phyloP scores from a whole-genome alignment of 2,888 invertebrate species.

The Amblyjoppa proteus region DNA sequence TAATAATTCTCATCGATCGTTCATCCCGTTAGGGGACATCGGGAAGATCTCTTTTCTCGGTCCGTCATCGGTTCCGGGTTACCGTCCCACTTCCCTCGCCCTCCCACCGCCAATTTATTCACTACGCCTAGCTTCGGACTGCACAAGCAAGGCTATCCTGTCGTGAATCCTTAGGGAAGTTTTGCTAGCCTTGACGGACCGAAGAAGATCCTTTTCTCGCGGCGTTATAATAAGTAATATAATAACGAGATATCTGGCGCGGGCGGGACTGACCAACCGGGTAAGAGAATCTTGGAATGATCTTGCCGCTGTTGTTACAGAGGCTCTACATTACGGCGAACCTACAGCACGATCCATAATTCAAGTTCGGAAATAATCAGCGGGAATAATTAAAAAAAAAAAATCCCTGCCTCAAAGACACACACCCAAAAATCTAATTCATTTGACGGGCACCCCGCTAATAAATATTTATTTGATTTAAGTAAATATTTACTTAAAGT shows the following conservation, averaged over 20 bases:
- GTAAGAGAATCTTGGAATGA: conserved; percentile 31
- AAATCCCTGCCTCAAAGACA: no score
- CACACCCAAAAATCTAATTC: no score
- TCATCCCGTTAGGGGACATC: neutral
- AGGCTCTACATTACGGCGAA: conserved; percentile 4
- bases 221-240: conserved; percentile 71
- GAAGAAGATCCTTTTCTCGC: conserved; percentile 32
- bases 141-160: neutral
- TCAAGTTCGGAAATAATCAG: neutral
- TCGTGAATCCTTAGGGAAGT: conserved; percentile 17
- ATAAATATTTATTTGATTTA: no score
- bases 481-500: no score
- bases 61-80: conserved; percentile 20
- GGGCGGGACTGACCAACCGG: conserved; percentile 10
- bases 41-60: neutral
- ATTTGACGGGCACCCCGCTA: no score
- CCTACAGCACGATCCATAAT: neutral
- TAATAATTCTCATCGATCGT: conserved; percentile 14
- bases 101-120: conserved; percentile 32
- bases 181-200: neutral
- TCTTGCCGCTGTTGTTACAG: conserved; percentile 32
- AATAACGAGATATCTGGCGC: conserved; percentile 42
- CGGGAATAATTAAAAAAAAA: no score
- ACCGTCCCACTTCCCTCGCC: conserved; percentile 11
- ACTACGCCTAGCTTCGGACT: conserved; percentile 6